Conservation (phyloP, 2,113 vertebrate genomes). For the Heterotis niloticus region DNA sequence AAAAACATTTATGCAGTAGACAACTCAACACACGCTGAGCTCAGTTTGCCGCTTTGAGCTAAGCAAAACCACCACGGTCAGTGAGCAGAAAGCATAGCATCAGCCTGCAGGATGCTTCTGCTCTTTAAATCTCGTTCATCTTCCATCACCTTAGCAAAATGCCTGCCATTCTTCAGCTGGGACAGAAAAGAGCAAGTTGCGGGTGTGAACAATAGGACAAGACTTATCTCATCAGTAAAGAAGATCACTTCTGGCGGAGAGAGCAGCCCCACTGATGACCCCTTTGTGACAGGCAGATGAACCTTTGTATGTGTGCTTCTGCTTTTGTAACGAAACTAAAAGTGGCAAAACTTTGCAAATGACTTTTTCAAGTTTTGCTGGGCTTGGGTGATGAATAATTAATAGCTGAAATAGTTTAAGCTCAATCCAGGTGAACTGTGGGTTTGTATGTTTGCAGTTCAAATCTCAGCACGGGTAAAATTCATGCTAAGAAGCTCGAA, state of each 20-base stretch:
- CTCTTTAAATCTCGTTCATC: slow-evolving; percentile 77
- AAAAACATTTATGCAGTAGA: neutral
- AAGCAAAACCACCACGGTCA: neutral
- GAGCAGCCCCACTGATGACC: slow-evolving; percentile 77
- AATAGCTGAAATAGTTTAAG: no score
- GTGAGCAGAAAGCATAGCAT: neutral
- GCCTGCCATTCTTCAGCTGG: slow-evolving; percentile 62
- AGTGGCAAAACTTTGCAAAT: no score
- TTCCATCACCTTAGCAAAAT: slow-evolving; percentile 82
- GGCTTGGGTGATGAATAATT: no score
- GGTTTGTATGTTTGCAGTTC: slow-evolving; percentile 32
- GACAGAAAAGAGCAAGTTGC: slow-evolving; percentile 72
- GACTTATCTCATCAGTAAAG: slow-evolving; percentile 86
- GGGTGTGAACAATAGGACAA: slow-evolving; percentile 69
- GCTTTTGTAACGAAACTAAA: no score
- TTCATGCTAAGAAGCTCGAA: no score
- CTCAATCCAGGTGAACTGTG: slow-evolving; percentile 22
- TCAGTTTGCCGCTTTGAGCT: slow-evolving; percentile 46
- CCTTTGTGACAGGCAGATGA: slow-evolving; percentile 69
- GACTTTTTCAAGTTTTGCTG: no score
- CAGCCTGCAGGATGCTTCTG: slow-evolving; percentile 45
- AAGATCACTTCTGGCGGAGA: slow-evolving; percentile 69
- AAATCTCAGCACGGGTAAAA: no score
- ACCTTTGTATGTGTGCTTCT: slow-evolving; percentile 43
- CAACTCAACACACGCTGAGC: neutral